These are phyloP conservation scores for Avahi laniger DNA, from an alignment of 2,797 vertebrate genomes.

Conservation along the genomic window DNA sequence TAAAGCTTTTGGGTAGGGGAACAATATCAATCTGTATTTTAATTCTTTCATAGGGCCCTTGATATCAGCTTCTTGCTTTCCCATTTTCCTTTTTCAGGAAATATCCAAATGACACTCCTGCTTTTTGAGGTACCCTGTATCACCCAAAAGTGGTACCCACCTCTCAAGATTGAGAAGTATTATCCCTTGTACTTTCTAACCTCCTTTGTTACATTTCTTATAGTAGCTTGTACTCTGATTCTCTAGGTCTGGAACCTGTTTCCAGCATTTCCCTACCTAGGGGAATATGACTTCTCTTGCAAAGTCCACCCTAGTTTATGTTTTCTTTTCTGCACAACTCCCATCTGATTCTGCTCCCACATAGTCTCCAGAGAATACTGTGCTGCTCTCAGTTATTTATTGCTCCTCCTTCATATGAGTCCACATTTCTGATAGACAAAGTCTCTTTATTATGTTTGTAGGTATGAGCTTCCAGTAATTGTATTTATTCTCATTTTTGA, in stretches of 20 bases:
- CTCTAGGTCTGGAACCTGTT: neutral
- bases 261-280: neutral
- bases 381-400: neutral
- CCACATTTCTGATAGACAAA: neutral
- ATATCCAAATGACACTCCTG: neutral
- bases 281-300: no score
- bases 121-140: neutral
- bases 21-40: neutral
- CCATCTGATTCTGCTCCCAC: neutral
- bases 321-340: neutral
- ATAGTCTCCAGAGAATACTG: neutral
- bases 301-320: no score
- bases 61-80: neutral
- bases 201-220: neutral
- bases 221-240: neutral
- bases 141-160: neutral
- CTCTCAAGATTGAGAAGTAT: neutral
- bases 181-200: neutral
- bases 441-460: neutral
- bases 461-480: neutral
- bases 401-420: neutral
- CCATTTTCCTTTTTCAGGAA: neutral
- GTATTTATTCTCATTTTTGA: neutral
- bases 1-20: neutral
- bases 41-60: neutral